phyloP scores from a whole-genome alignment of 2,797 vertebrate species.

The Anabacerthia variegaticeps region DNA sequence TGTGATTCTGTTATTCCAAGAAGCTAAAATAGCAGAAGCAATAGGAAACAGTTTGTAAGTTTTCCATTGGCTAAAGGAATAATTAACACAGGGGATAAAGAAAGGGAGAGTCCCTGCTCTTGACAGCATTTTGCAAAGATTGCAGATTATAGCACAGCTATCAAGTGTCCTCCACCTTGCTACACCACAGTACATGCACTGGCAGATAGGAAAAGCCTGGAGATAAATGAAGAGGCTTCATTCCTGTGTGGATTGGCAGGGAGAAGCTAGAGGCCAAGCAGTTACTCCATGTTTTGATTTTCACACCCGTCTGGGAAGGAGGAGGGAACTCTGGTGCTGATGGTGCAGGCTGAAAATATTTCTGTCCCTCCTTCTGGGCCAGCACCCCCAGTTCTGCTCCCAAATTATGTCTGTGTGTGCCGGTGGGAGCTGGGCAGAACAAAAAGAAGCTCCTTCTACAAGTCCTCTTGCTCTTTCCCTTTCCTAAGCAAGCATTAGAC shows the following conservation, averaged over 20 bases:
- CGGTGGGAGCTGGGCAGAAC: background rate
- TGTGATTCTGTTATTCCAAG: background rate
- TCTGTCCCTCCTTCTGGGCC: background rate
- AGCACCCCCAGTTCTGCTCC: background rate
- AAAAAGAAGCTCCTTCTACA: background rate
- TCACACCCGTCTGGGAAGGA: background rate
- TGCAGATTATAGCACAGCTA: background rate
- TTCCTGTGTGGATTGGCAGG: background rate
- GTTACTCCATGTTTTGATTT: background rate
- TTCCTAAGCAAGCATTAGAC: background rate
- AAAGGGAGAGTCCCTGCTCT: background rate
- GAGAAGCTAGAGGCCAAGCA: background rate
- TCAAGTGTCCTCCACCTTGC: background rate
- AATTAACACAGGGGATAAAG: background rate
- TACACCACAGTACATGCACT: fast-evolving
- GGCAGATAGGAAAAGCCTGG: background rate
- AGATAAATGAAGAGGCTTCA: background rate
- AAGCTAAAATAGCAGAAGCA: background rate
- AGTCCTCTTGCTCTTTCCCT: background rate
- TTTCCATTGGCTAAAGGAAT: background rate
- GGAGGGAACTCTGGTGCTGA: fast-evolving
- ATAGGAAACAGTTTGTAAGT: background rate
- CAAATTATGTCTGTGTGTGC: background rate
- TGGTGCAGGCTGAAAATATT: background rate
- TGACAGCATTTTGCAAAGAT: background rate